These are phyloP conservation scores for Myotis pilosus DNA, from an alignment of 2,797 vertebrate species.

Conservation along the genomic window DNA sequence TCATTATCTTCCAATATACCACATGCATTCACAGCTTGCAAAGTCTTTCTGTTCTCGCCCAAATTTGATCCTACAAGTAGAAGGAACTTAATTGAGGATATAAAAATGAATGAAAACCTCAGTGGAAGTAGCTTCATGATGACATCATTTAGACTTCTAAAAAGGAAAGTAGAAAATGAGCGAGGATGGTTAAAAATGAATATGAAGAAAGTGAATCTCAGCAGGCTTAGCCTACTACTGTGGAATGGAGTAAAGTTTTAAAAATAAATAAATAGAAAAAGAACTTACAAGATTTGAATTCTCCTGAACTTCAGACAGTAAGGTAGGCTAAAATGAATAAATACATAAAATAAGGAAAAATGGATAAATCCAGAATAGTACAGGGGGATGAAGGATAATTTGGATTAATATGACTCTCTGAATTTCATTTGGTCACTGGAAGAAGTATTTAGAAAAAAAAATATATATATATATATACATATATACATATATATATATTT, in stretches of 20 bases:
- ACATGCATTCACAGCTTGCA: neutral
- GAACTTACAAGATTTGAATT: neutral
- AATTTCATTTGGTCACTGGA: neutral
- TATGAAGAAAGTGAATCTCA: neutral
- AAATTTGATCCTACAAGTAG: neutral
- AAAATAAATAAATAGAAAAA: neutral
- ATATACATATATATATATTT: too few relatives aligned
- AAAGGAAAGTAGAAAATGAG: neutral
- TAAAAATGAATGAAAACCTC: neutral
- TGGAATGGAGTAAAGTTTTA: neutral
- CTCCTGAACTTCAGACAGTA: neutral
- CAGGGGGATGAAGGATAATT: neutral
- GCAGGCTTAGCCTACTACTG: neutral
- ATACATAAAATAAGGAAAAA: neutral
- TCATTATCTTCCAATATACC: neutral
- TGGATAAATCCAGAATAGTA: neutral
- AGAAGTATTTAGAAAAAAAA: neutral
- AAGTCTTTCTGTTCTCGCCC: neutral
- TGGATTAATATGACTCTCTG: neutral
- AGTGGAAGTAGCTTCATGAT: neutral
- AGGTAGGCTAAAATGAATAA: neutral
- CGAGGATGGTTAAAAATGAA: neutral
- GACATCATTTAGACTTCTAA: neutral
- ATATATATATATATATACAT: too few relatives aligned
- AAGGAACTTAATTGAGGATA: neutral